Evolutionary conservation across 2,797 vertebrate genomes (phyloP), one percentile per base, ranked within the genome.

Genomic region (Lindbergichthys nudifrons): DNA sequence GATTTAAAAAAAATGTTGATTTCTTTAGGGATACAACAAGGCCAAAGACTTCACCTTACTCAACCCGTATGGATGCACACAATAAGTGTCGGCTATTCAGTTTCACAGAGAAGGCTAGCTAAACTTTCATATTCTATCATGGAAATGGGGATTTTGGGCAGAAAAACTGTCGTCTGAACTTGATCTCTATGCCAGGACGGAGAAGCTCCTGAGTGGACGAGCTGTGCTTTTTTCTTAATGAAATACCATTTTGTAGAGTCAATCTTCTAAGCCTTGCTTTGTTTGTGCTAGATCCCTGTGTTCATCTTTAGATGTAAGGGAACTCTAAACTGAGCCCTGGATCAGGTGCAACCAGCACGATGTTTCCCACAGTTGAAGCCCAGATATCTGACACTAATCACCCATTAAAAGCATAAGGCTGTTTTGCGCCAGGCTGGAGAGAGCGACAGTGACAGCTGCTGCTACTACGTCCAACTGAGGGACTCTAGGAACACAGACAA

Each of bases 301-400:
- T 92, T 92, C 75, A 71, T 90, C 75, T 70, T 84, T 63, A 83
- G 87, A 87, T 83, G 77, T 70, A 53, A 81, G 59, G 90, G 90
- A 93, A 95, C 87, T 90, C 88, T 86, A 93, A 89, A 94, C 93
- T 87, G 88, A 91, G 88, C 76, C 75, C 48, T 78, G 89, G 88
- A 95, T 95, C 93, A 92, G 91, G 91, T 93, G 91, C 90, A 91
- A 85, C 65, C 86, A 75, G 84, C 82, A 72, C 45, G 70, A 71
- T 74, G 81, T 94, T 96, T 96, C 95, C 94, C 95, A 96, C 93
- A 95, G 89, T 93, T 78, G 48, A 88, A 73, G 79, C 86, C 73
- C 73, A 90, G 94, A 94, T 92, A 95, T 93, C 86, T 94, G 94
- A 95, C 93, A 94, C 95, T 94, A 94, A 95, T 95, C 93, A 94